phyloP scores from a whole-genome alignment of 2,113 vertebrate genomes.

The Todiramphus saurophagus region DNA sequence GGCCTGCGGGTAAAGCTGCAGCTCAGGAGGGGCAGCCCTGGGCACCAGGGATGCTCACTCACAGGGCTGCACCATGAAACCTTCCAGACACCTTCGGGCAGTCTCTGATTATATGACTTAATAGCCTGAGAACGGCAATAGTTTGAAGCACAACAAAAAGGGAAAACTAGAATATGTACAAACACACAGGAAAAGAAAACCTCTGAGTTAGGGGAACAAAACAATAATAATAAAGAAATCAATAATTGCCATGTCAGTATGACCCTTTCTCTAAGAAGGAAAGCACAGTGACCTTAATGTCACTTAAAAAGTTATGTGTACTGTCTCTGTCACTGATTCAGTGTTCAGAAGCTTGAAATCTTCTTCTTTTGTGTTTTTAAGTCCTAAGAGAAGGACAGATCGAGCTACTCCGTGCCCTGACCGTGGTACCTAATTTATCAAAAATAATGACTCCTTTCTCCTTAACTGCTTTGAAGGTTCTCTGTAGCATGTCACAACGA shows the following conservation, averaged over 20 bases:
- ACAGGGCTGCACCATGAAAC: background rate
- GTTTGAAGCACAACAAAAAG: background rate
- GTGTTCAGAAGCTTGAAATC: background rate
- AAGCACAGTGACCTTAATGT: background rate
- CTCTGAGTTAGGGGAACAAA: background rate
- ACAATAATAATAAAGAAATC: background rate
- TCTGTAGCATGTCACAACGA: background rate
- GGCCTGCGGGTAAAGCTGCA: background rate
- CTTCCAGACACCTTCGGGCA: background rate
- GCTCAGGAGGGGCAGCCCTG: slow-evolving; percentile 5
- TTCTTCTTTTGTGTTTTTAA: background rate
- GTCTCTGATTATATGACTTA: background rate
- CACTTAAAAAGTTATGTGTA: background rate
- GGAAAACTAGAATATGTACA: background rate
- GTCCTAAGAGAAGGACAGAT: background rate
- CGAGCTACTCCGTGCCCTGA: background rate
- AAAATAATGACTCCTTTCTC: background rate
- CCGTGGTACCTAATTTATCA: background rate
- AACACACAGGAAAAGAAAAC: background rate
- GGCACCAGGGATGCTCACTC: background rate
- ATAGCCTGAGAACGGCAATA: background rate
- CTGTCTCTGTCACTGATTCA: background rate
- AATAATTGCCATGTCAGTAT: background rate
- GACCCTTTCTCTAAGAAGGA: background rate
- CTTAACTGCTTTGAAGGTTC: background rate